Evolutionary conservation across 2,113 vertebrate species (phyloP).

Genomic region (Oncorhynchus gorbuscha): DNA sequence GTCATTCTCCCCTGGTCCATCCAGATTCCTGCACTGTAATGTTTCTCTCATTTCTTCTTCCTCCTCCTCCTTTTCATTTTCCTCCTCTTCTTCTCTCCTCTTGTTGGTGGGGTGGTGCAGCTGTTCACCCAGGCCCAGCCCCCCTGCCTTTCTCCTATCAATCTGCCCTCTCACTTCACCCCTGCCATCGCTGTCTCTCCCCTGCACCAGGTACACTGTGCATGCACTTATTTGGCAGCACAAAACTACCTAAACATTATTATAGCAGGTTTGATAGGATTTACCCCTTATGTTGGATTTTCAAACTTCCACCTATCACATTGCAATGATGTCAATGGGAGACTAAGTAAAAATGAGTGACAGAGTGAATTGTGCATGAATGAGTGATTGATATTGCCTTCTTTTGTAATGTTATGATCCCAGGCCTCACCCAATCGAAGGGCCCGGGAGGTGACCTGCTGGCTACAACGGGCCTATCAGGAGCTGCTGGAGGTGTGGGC

Average conservation of each 20-base stretch:
- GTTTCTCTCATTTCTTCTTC: not conserved
- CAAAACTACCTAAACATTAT: no score
- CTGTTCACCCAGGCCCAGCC: conserved; percentile 37
- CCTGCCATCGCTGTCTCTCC: conserved; percentile 42
- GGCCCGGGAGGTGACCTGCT: conserved; percentile 67
- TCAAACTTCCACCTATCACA: no score
- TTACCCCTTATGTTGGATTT: no score
- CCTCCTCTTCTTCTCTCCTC: not conserved
- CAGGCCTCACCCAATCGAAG: conserved; percentile 55
- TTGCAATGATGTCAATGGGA: no score
- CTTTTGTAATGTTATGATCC: not conserved
- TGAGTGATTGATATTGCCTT: not conserved
- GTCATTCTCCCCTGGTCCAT: no score
- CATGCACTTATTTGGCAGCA: not conserved
- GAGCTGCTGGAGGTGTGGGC: conserved; percentile 65
- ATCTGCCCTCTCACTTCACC: conserved; percentile 33
- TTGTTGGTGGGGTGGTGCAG: conserved; percentile 22
- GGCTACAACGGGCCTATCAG: conserved; percentile 71
- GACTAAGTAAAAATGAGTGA: not conserved
- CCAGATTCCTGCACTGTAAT: no score
- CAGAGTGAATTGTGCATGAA: not conserved
- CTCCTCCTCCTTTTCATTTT: not conserved
- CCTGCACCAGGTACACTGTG: conserved; percentile 44
- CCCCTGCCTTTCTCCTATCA: conserved; percentile 43
- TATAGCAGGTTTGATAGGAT: no score